A percentile compares a stretch with the other conserved stretches of the same genome.
Evolutionary conservation across 2,888 invertebrate genomes (phyloP).

Genomic region (Lacanobia oleracea): DNA sequence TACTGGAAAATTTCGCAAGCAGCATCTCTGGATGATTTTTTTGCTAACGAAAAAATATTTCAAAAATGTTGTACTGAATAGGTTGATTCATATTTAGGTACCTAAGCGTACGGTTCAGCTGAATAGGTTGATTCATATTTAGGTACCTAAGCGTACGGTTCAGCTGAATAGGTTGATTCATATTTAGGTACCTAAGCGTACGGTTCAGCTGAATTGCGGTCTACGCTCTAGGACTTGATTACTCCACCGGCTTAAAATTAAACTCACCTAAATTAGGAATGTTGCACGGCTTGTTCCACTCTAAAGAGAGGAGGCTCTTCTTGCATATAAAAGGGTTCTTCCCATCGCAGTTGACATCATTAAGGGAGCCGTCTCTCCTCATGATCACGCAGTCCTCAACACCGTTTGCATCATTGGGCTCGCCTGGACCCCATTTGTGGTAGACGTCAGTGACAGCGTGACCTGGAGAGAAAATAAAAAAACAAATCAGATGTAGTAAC

Average conservation of each 20-base stretch:
- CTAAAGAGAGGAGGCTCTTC: slow-evolving; percentile 73
- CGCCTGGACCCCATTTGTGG: slow-evolving; percentile 31
- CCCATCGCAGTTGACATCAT: slow-evolving; percentile 65
- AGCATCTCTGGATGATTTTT: no score
- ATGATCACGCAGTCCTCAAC: slow-evolving; percentile 39
- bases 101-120: no score
- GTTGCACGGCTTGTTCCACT: slow-evolving; percentile 80
- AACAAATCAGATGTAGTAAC: background rate
- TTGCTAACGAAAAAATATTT: no score
- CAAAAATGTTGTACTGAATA: no score
- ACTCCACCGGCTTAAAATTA: no score
- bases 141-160: no score
- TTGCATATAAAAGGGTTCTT: slow-evolving; percentile 82
- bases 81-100: no score
- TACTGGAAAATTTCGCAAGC: background rate
- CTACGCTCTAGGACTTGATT: background rate
- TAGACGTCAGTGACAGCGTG: slow-evolving; percentile 33
- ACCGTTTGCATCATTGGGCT: slow-evolving; percentile 39
- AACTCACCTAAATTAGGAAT: slow-evolving; percentile 77
- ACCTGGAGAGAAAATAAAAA: slow-evolving; percentile 23
- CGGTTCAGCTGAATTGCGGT: no score
- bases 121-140: no score
- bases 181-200: no score
- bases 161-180: no score
- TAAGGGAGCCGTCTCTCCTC: slow-evolving; percentile 14